Evolutionary conservation across 2,888 invertebrate species (phyloP).

Genomic region (Magallana nippona): DNA sequence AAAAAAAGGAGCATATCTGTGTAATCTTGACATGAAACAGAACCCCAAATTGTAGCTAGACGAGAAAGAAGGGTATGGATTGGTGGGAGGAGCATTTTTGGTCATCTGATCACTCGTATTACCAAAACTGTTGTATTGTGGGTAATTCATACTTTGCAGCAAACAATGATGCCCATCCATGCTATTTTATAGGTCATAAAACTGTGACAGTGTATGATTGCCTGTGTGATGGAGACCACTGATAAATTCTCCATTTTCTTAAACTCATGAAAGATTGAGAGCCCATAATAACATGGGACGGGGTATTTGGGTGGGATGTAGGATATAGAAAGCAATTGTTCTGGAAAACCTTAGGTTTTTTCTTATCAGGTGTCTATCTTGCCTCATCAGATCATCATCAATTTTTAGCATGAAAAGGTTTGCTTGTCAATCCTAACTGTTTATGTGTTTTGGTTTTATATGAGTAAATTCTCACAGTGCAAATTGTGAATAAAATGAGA

Average conservation of each 20-base stretch:
- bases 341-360: background rate
- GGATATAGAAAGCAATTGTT: background rate
- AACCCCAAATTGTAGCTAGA: background rate
- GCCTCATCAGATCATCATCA: conserved; percentile 17
- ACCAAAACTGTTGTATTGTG: conserved; percentile 6
- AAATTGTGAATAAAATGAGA: background rate
- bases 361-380: conserved; percentile 28
- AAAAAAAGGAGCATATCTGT: background rate
- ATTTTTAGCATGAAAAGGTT: background rate
- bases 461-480: background rate
- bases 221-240: conserved; percentile 8
- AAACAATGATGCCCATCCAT: conserved; percentile 17
- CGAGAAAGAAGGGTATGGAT: background rate
- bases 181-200: conserved; percentile 1
- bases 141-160: conserved; percentile 16
- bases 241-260: conserved; percentile 1
- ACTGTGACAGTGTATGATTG: background rate
- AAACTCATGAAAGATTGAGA: background rate
- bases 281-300: background rate
- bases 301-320: background rate
- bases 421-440: conserved; percentile 7
- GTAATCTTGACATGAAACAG: conserved; percentile 17
- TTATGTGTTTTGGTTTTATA: background rate
- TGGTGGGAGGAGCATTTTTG: background rate
- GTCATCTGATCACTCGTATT: conserved; percentile 8